These are phyloP conservation scores for Apotomis betuletana DNA, from an alignment of 2,888 invertebrate genomes.

Conservation along the genomic window DNA sequence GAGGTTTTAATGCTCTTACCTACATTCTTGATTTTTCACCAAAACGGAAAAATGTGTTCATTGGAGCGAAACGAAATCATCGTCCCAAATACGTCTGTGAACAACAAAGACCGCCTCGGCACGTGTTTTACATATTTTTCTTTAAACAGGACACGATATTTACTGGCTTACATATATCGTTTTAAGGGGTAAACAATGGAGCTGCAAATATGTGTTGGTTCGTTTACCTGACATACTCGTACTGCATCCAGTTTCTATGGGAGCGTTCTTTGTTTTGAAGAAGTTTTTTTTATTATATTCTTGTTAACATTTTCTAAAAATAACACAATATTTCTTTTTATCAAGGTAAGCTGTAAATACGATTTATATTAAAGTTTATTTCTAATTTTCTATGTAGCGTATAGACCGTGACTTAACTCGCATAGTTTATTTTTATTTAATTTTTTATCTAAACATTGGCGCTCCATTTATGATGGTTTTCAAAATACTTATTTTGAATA, in stretches of 20 bases:
- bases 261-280: constrained; percentile 19
- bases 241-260: constrained; percentile 24
- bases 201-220: constrained; percentile 65
- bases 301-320: too few relatives aligned
- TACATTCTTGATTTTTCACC: constrained; percentile 66
- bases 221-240: constrained; percentile 47
- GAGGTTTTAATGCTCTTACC: constrained; percentile 68
- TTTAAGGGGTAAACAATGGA: constrained; percentile 73
- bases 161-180: constrained; percentile 67
- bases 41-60: constrained; percentile 76
- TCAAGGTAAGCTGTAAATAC: too few relatives aligned
- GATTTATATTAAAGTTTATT: too few relatives aligned
- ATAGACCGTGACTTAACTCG: too few relatives aligned
- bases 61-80: constrained; percentile 75
- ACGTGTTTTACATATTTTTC: constrained; percentile 76
- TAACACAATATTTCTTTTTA: too few relatives aligned
- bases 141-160: constrained; percentile 70
- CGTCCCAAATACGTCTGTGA: constrained; percentile 72
- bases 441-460: too few relatives aligned
- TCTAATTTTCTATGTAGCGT: too few relatives aligned
- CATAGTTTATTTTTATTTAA: too few relatives aligned
- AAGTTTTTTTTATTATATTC: constrained; percentile 10
- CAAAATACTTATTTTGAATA: too few relatives aligned
- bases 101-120: constrained; percentile 70
- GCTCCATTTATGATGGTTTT: too few relatives aligned